These are phyloP conservation scores for Trichomycterus rosablanca DNA, from an alignment of 2,113 vertebrate species.

Conservation along the genomic window DNA sequence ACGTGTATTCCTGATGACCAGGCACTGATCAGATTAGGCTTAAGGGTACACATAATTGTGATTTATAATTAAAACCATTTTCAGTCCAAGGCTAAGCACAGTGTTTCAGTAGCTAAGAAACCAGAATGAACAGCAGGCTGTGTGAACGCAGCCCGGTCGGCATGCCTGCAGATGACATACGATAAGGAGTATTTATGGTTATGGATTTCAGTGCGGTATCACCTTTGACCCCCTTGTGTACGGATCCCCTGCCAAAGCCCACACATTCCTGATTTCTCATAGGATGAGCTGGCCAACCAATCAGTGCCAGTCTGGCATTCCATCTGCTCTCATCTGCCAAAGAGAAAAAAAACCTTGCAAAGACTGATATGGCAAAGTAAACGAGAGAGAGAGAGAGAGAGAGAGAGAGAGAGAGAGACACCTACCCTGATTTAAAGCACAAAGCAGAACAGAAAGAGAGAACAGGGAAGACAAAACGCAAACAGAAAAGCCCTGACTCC, in stretches of 20 bases:
- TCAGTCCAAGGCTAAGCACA: background rate
- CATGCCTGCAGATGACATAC: conserved; percentile 1
- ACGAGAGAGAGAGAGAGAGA: conserved; percentile 5
- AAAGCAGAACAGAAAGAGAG: background rate
- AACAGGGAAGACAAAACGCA: too few species aligned
- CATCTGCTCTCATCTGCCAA: conserved; percentile 35
- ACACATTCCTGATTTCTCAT: conserved; percentile 26
- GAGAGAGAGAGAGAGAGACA: background rate
- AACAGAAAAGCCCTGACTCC: too few species aligned
- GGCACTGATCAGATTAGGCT: background rate
- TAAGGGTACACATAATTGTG: background rate
- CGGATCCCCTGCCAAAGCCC: conserved; percentile 7
- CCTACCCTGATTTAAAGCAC: background rate
- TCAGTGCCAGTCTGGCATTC: background rate
- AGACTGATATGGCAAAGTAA: conserved; percentile 3
- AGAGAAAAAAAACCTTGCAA: conserved; percentile 31
- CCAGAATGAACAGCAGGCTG: background rate
- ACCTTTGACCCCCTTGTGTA: conserved; percentile 11
- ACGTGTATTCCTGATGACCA: background rate
- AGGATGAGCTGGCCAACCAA: conserved; percentile 4
- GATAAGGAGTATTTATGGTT: conserved; percentile 21
- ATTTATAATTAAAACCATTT: background rate
- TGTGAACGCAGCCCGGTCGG: too few species aligned
- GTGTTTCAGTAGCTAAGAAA: background rate
- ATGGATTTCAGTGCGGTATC: conserved; percentile 9